Percentiles rank a stretch among this genome's conserved stretches.
These are phyloP conservation scores for Gobiocypris rarus DNA, from an alignment of 2,113 vertebrate species.

Conservation along the genomic window DNA sequence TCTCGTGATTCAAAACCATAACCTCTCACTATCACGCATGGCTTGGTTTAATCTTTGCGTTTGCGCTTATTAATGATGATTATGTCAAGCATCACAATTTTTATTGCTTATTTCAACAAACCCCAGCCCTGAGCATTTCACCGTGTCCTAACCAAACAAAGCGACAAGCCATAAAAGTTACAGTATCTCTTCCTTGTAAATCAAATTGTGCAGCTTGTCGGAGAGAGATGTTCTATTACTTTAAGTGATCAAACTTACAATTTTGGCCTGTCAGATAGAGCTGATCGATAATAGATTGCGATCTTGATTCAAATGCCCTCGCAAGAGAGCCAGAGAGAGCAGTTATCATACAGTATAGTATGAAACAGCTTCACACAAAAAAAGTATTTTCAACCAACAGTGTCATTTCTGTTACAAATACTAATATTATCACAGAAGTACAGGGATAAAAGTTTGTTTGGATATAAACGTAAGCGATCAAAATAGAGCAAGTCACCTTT, in stretches of 20 bases:
- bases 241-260: background rate
- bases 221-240: background rate
- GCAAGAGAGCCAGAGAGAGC: no score
- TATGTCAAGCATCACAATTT: background rate
- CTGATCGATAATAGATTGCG: no score
- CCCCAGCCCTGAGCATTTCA: background rate
- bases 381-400: no score
- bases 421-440: no score
- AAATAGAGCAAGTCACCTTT: no score
- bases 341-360: no score
- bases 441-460: no score
- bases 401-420: no score
- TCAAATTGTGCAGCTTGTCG: background rate
- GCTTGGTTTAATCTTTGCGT: constrained; percentile 11
- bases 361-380: no score
- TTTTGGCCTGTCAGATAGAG: background rate
- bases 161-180: background rate
- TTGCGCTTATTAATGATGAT: background rate
- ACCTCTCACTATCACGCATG: background rate
- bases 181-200: background rate
- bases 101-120: background rate
- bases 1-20: background rate
- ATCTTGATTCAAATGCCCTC: no score
- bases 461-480: no score
- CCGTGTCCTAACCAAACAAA: background rate